Base-by-base conservation (phyloP, 2,113 vertebrate genomes). In the Accipiter cooperii region DNA sequence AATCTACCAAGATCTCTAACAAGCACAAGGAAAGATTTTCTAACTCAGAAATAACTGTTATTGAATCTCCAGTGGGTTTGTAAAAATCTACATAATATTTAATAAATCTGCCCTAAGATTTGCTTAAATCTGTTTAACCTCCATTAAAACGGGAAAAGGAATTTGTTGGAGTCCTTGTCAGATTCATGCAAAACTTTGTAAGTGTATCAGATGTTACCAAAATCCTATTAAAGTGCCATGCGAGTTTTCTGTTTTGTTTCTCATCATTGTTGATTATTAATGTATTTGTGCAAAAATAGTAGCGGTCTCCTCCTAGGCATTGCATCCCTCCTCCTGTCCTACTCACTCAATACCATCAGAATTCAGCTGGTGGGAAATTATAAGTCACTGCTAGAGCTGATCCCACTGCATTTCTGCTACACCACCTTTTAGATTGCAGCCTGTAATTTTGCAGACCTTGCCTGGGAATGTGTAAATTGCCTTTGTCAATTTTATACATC, bases 21-120 rank as follows among this genome's bases (percentile, higher is more conserved):
- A 89, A 94, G 84, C 55, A 71, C 24, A 70, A 70, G 33, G 24
- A 95, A 92, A 95, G 87, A 87, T 91, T 95, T 96, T 26, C 78
- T 97, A 96, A 96, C 84, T 97, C 58, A 69, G 57, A 91, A 97
- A 88, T 96, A 97, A 90, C 84, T 89, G 61, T 65, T 95, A 90
- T 84, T 87, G 78, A 93, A 63, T 97, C 71, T 96, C 63, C 68
- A 90, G 58, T 92, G 88, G 46, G 55, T 95, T 97, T 97, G 76
- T 87, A 87, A 84, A 91, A 98, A 94, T 96, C 61, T 97, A 73
- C 71, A 86, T 96, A 80, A 83, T 96, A 97, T 94, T 97, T 96
- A 95, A 98, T 97, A 96, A 91, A 93, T 94, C 76, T 90, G 51
- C 19, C 80, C 66, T 84, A 94, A 91, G 75, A 93, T 75, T 95